Percentiles rank a stretch among this genome's conserved stretches.
Evolutionary conservation across 2,888 invertebrate species (phyloP).

Genomic region (Lasioglossum lativentre): DNA sequence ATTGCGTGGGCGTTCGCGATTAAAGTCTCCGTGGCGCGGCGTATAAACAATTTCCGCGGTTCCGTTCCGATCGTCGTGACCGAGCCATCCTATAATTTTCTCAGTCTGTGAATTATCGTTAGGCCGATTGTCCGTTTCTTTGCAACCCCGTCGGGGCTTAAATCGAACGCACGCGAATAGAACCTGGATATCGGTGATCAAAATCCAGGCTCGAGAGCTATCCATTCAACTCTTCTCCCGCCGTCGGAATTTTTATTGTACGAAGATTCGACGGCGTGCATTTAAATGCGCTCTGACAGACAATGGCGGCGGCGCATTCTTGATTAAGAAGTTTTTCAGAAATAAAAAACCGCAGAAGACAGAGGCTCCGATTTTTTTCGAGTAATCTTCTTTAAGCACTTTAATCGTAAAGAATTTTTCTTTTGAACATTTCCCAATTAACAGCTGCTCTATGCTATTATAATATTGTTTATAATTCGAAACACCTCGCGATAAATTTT

Average conservation of each 20-base stretch:
- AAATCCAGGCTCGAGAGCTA: constrained; percentile 14
- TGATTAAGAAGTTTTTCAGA: not conserved
- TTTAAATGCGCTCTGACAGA: not conserved
- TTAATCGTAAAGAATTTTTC: not conserved
- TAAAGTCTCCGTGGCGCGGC: constrained; percentile 44
- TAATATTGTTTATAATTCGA: too few species aligned
- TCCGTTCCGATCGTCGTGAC: constrained; percentile 37
- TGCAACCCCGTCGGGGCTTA: not conserved
- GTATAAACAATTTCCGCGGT: constrained; percentile 45
- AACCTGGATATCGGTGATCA: constrained; percentile 3
- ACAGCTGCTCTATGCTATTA: too few species aligned
- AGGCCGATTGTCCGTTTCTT: constrained; percentile 16
- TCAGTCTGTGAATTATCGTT: constrained; percentile 58
- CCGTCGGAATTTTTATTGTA: constrained; percentile 21
- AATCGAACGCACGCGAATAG: constrained; percentile 1
- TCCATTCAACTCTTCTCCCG: constrained; percentile 1
- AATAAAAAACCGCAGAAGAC: not conserved
- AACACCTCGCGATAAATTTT: too few species aligned
- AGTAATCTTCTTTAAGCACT: not conserved
- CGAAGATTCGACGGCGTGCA: not conserved
- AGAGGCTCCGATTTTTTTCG: not conserved
- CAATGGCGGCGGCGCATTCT: not conserved
- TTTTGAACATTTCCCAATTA: not conserved
- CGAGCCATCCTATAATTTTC: constrained; percentile 48
- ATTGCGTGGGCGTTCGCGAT: constrained; percentile 37